Evolutionary conservation across 2,888 invertebrate species (phyloP), one percentile per base, ranked within the genome.

Genomic region (Metopia argyrocephala): DNA sequence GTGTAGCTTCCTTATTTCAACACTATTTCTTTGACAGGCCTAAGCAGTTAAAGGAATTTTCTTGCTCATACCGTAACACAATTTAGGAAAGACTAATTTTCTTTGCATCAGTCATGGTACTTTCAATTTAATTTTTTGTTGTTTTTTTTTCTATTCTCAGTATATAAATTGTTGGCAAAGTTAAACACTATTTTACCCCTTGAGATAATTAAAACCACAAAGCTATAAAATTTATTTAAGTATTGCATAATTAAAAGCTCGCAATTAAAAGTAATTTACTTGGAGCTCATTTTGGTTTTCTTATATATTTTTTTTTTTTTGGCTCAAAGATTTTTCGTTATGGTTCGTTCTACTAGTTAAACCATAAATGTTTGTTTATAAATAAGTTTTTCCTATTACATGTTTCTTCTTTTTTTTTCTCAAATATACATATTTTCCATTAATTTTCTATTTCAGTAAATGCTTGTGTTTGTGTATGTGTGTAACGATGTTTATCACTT

Each of bases 251-350:
- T 88, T 88, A 88, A 88, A 88, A 85, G 86, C 85, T 88, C 85
- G 85, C 87, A 88, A 88, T 88, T 88, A 88, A 87, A 86, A 86
- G 87, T 87, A 88, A 88, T 87, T 87, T 87, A 87, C 86, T 87
- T 86, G 82, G 74, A 76, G 82, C 81, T 84, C 84, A 70, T 84
- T 83, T 83, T 70, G 66, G 78, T 64, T 71, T 61, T 45, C 57
- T 70, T 75, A 54, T 31, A 20, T 28, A 61, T 6, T 3, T 45
- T 45, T 0, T 6, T 31, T 9, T 48, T 31, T 61, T 61, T 64
- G 20, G 54, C 48, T 52, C 52, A 28, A 68, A 12, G 23, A 54
- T 56, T 48, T 12, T 48, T 70, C 25, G 31, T 12, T 31, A 45
- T 64, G 20, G 21, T 31, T n/a, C 18, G n/a, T n/a, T n/a, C n/a